Evolutionary conservation across 2,113 vertebrate genomes (phyloP).

Genomic region (Coturnix japonica): DNA sequence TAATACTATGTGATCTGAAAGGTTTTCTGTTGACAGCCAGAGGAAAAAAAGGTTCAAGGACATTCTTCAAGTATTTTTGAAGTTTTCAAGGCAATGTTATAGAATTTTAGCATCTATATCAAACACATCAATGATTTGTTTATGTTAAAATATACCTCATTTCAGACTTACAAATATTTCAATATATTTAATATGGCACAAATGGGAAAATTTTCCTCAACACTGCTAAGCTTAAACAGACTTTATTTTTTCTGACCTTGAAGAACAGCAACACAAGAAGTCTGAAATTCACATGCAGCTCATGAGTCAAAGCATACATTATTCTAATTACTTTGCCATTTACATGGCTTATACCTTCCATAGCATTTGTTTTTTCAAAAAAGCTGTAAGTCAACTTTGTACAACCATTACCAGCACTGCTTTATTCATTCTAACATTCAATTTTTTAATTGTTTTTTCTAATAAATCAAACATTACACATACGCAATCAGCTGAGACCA

Average conservation of each 20-base stretch:
- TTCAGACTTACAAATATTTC: not conserved
- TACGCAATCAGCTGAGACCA: slow-evolving; percentile 27
- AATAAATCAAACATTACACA: slow-evolving; percentile 46
- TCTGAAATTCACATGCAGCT: not conserved
- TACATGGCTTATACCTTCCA: slow-evolving; percentile 23
- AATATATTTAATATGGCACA: not conserved
- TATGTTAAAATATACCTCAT: not conserved
- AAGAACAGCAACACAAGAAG: not conserved
- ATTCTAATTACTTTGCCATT: slow-evolving; percentile 22
- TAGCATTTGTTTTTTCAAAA: not conserved
- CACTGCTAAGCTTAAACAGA: not conserved
- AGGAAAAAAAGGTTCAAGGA: not conserved
- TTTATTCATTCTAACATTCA: slow-evolving; percentile 15
- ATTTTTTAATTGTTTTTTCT: slow-evolving; percentile 35
- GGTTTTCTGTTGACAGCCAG: not conserved
- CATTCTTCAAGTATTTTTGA: not conserved
- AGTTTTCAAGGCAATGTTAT: not conserved
- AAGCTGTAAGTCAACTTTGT: slow-evolving; percentile 20
- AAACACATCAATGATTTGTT: not conserved
- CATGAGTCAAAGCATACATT: not conserved
- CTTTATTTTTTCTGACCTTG: not conserved
- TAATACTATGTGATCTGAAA: not conserved
- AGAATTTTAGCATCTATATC: not conserved
- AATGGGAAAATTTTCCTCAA: not conserved
- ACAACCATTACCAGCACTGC: not conserved